These are phyloP conservation scores for Drosophila eugracilis DNA, from an alignment of 1,140 invertebrate species.

Conservation along the genomic window DNA sequence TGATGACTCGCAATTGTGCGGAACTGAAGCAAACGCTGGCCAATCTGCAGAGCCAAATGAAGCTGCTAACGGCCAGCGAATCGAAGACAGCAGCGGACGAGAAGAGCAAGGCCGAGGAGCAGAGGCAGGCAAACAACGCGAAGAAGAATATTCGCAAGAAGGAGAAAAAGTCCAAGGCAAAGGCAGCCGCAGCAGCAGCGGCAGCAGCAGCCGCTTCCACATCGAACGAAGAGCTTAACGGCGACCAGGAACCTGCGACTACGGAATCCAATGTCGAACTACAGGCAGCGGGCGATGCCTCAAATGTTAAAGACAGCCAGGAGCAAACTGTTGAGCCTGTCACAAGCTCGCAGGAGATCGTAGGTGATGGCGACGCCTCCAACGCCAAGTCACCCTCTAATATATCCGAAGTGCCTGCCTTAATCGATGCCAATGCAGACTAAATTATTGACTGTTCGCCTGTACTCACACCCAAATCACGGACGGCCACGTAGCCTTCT, in stretches of 20 bases:
- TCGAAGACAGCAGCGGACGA: constrained; percentile 53
- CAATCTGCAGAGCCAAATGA: constrained; percentile 87
- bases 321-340: constrained; percentile 17
- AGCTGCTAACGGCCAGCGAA: constrained; percentile 80
- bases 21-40: constrained; percentile 87
- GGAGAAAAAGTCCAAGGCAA: constrained; percentile 68
- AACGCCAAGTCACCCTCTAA: constrained; percentile 2
- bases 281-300: constrained; percentile 35
- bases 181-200: constrained; percentile 55
- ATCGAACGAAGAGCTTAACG: constrained; percentile 21
- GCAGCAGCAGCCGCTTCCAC: constrained; percentile 24
- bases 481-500: neutral
- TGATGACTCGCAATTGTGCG: constrained; percentile 87
- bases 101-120: constrained; percentile 55
- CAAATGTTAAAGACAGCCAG: constrained; percentile 1
- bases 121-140: constrained; percentile 52
- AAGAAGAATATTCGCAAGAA: constrained; percentile 77
- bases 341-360: constrained; percentile 8
- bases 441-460: constrained; percentile 27
- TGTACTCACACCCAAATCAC: neutral
- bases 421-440: constrained; percentile 50
- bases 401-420: constrained; percentile 53
- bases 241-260: neutral
- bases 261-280: constrained; percentile 2
- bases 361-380: constrained; percentile 7